phyloP scores from a whole-genome alignment of 2,888 invertebrate species.

The Himalopsyche kuldschensis region DNA sequence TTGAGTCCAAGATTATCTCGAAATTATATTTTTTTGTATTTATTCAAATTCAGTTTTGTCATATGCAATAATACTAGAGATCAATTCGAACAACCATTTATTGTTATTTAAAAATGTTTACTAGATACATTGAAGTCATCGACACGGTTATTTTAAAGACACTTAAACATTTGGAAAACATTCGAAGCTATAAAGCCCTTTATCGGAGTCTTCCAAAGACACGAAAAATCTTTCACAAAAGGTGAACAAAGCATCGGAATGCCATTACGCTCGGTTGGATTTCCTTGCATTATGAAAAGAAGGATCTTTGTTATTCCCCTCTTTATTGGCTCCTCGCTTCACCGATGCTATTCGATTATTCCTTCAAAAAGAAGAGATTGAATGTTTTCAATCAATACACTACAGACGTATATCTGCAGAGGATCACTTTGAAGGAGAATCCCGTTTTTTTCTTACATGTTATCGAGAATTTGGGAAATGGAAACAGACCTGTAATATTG shows the following conservation, averaged over 20 bases:
- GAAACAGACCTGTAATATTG: too few relatives aligned
- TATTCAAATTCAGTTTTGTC: too few relatives aligned
- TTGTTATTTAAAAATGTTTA: too few relatives aligned
- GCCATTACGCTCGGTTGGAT: constrained; percentile 24
- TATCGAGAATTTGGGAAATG: not conserved
- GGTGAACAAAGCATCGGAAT: constrained; percentile 14
- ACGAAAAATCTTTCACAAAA: constrained; percentile 5
- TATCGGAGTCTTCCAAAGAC: not conserved
- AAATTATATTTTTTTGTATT: too few relatives aligned
- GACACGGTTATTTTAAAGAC: too few relatives aligned
- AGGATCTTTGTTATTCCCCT: constrained; percentile 7
- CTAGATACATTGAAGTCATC: too few relatives aligned
- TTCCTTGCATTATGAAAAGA: constrained; percentile 9
- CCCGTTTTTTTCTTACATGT: not conserved
- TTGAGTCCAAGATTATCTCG: too few relatives aligned
- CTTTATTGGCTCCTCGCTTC: constrained; percentile 5
- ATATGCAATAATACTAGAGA: too few relatives aligned
- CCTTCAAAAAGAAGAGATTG: not conserved
- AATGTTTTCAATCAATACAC: constrained; percentile 10
- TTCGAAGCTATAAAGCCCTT: constrained; percentile 7
- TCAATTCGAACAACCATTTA: too few relatives aligned
- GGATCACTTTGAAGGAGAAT: not conserved
- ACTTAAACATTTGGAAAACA: not conserved
- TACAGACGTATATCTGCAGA: not conserved
- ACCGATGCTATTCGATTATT: constrained; percentile 8